Conservation (phyloP, 2,113 vertebrate genomes). For the Myiozetetes cayanensis region DNA sequence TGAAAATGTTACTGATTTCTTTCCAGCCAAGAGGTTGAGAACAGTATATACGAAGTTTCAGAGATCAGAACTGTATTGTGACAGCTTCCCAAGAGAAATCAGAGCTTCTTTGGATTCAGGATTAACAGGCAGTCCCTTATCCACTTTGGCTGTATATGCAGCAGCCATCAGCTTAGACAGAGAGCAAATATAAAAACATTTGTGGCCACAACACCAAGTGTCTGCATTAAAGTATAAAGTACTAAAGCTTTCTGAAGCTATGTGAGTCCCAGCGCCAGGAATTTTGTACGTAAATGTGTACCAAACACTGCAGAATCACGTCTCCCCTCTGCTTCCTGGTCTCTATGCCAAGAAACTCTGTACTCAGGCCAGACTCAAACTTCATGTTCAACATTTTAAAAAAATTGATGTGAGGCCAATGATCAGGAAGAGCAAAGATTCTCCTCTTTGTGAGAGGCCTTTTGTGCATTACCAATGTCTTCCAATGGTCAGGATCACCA, state of each 20-base stretch:
- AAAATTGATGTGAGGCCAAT: not conserved
- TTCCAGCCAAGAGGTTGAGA: not conserved
- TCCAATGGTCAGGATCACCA: accelerated
- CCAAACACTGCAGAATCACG: not conserved
- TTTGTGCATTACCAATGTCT: not conserved
- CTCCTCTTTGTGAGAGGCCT: not conserved
- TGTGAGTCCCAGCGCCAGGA: not conserved
- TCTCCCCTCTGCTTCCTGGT: not conserved
- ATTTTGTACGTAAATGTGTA: not conserved
- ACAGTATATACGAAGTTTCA: not conserved
- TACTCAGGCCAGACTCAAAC: not conserved
- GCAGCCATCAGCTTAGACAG: not conserved
- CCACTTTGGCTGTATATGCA: not conserved
- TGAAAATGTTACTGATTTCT: not conserved
- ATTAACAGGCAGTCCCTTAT: not conserved
- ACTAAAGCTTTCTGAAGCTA: not conserved
- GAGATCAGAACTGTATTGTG: not conserved
- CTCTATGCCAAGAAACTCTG: not conserved
- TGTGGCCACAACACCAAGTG: not conserved
- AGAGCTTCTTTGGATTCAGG: not conserved
- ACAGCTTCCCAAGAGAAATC: not conserved
- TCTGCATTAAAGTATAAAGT: not conserved
- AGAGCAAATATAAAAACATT: not conserved
- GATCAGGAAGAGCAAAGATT: not conserved
- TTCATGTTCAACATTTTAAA: not conserved